These are phyloP conservation scores for Nomada lathburiana DNA, from an alignment of 2,888 invertebrate species.

Conservation along the genomic window DNA sequence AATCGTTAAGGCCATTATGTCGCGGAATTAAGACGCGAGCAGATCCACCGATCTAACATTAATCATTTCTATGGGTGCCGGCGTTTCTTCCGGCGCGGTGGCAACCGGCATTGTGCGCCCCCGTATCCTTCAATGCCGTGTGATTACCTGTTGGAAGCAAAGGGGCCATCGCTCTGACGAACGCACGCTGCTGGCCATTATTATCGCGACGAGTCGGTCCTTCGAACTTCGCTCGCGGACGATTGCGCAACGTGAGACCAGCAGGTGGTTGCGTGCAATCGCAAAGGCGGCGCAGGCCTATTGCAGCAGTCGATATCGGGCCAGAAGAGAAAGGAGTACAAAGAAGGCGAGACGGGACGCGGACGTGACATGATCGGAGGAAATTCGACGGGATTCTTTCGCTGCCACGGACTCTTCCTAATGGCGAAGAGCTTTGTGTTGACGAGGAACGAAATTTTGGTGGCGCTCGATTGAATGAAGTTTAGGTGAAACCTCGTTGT, in stretches of 20 bases:
- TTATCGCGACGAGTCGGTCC: constrained; percentile 61
- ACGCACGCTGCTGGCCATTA: constrained; percentile 41
- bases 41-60: constrained; percentile 52
- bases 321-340: constrained; percentile 4
- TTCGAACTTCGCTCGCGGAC: constrained; percentile 39
- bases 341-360: constrained; percentile 1
- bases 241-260: constrained; percentile 58
- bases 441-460: too few species aligned
- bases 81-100: constrained; percentile 49
- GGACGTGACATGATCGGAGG: not conserved
- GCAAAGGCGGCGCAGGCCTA: constrained; percentile 8
- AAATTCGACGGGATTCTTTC: not conserved
- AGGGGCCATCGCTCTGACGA: constrained; percentile 11
- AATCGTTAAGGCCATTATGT: constrained; percentile 73
- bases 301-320: constrained; percentile 2
- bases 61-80: constrained; percentile 59
- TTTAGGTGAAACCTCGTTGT: too few species aligned
- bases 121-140: constrained; percentile 67
- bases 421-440: not conserved
- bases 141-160: constrained; percentile 60
- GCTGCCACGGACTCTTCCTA: too few species aligned
- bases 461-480: too few species aligned
- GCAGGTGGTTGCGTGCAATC: constrained; percentile 54
- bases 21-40: constrained; percentile 73
- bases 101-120: constrained; percentile 57